A percentile compares a stretch with the other conserved stretches of the same genome.
Evolutionary conservation across 2,888 invertebrate species (phyloP).

Genomic region (Tiliacea aurago): DNA sequence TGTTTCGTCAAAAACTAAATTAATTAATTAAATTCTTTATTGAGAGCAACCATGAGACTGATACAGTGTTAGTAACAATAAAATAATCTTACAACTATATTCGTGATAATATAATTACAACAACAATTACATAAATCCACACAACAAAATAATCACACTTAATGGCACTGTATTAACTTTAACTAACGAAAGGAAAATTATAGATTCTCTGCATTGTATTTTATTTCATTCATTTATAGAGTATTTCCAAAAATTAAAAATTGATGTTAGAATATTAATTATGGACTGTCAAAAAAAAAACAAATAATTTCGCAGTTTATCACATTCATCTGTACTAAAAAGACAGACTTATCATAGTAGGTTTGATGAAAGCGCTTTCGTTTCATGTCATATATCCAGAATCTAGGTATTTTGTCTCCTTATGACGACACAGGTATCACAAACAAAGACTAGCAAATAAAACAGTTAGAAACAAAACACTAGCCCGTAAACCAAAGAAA

Average conservation of each 20-base stretch:
- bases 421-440: background rate
- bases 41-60: no score
- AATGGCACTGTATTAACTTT: no score
- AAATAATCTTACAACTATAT: no score
- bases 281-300: background rate
- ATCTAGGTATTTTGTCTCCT: background rate
- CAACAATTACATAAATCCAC: no score
- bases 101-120: no score
- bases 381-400: background rate
- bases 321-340: background rate
- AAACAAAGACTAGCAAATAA: background rate
- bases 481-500: slow-evolving; percentile 4
- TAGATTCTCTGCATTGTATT: background rate
- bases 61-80: no score
- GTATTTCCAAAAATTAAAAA: background rate
- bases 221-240: background rate
- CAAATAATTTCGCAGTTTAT: background rate
- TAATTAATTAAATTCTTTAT: no score
- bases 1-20: background rate
- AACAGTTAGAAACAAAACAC: slow-evolving; percentile 15
- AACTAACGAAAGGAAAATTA: background rate
- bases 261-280: no score
- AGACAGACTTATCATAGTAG: background rate
- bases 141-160: no score
- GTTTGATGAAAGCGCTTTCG: background rate